Evolutionary conservation across 2,797 vertebrate species (phyloP), one percentile per base, ranked within the genome.

Genomic region (Eospalax fontanierii): DNA sequence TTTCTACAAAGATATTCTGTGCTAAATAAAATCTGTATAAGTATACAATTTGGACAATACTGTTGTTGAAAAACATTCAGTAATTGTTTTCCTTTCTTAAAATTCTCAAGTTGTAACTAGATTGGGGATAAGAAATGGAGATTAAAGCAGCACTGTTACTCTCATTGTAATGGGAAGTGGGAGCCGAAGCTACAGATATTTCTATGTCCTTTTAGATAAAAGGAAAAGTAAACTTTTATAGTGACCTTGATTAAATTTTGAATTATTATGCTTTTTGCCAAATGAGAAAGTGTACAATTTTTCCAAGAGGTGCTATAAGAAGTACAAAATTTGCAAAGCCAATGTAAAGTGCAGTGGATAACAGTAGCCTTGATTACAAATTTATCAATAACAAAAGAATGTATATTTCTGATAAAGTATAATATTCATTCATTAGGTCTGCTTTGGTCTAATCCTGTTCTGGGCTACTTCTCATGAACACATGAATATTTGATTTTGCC

Each of bases 141-240:
- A 46, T 21, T 54, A 66, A 73, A 11, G 19, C 46, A 35, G 93
- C 66, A 80, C 1, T n/a, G 46, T 35, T 84, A 14, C 8, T 81
- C 63, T 92, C 33, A 9, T 78, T 95, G 80, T 6, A 43, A 74
- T 35, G 4, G 24, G 6, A 2, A 50, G 66, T 54, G 84, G 54
- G 63, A 95, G 96, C 94, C 95, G 84, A 96, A 95, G 88, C 2
- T 84, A 2, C 21, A 93, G 93, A 75, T 59, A 61, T 50, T 43
- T 6, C 65, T 68, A 30, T 88, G 3, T 2, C 68, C 30, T 57
- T 92, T 82, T 46, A 88, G 21, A 82, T 84, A 80, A 35, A 87
- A 91, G 35, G 50, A 5, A n/a, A 92, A 28, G 21, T 82, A 81
- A 22, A n/a, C 6, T 89, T 43, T 43, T 78, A n/a, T 74, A 24